A percentile compares a stretch with the other conserved stretches of the same genome.
Conservation (phyloP, 2,888 invertebrate genomes). For the Chalcis sispes region DNA sequence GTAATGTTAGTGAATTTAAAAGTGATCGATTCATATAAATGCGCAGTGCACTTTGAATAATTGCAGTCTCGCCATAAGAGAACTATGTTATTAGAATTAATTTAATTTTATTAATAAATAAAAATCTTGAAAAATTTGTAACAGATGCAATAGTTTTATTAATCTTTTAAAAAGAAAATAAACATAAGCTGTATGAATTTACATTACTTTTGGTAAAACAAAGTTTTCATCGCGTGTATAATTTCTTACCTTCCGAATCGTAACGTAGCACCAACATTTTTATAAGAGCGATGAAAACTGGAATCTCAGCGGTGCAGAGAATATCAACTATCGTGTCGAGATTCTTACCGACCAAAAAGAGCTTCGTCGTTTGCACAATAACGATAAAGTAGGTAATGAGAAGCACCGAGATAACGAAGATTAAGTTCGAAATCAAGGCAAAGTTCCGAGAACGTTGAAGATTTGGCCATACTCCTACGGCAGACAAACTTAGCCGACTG, state of each 20-base stretch:
- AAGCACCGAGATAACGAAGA: constrained; percentile 29
- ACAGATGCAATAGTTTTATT: too few relatives aligned
- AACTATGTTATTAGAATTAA: too few relatives aligned
- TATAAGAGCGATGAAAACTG: constrained; percentile 22
- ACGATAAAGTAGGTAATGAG: constrained; percentile 27
- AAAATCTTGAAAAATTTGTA: too few relatives aligned
- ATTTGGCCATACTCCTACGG: constrained; percentile 52
- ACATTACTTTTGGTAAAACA: too few relatives aligned
- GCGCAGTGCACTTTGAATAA: too few relatives aligned
- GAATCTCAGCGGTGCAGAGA: constrained; percentile 37
- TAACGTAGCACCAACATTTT: constrained; percentile 41
- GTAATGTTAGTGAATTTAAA: too few relatives aligned
- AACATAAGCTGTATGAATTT: too few relatives aligned
- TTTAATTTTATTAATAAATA: too few relatives aligned
- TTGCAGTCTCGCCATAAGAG: too few relatives aligned
- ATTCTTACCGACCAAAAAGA: constrained; percentile 32
- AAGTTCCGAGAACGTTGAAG: not conserved
- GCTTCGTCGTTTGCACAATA: constrained; percentile 40
- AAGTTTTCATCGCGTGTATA: too few relatives aligned
- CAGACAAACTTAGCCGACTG: constrained; percentile 17
- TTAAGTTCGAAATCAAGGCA: constrained; percentile 12
- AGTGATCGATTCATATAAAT: too few relatives aligned
- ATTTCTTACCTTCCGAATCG: constrained; percentile 47
- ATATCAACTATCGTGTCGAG: constrained; percentile 47
- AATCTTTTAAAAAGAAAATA: too few relatives aligned